phyloP scores from a whole-genome alignment of 2,113 vertebrate genomes.

The Trinectes maculatus region DNA sequence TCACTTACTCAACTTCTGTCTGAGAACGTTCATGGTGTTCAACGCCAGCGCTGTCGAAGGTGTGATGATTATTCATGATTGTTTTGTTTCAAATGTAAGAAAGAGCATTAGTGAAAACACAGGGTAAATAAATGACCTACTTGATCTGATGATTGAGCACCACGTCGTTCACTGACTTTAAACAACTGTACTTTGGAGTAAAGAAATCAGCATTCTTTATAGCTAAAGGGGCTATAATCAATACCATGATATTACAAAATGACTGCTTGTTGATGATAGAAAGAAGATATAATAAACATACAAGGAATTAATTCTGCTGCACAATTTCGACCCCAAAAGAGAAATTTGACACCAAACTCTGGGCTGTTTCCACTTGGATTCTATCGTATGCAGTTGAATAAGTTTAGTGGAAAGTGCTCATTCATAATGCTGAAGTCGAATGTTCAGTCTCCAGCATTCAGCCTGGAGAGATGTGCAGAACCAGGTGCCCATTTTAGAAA shows the following conservation, averaged over 20 bases:
- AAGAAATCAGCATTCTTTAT: too few species aligned
- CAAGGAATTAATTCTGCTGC: too few species aligned
- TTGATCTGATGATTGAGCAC: too few species aligned
- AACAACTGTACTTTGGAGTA: too few species aligned
- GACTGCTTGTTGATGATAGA: too few species aligned
- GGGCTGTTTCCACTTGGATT: background rate
- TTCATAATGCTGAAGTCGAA: background rate
- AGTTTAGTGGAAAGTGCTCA: background rate
- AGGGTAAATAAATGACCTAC: background rate
- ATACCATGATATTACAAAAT: too few species aligned
- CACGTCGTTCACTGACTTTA: too few species aligned
- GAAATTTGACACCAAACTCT: too few species aligned
- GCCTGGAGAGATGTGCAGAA: conserved; percentile 14
- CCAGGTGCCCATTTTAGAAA: conserved; percentile 24
- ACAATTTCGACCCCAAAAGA: too few species aligned
- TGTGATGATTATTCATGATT: background rate
- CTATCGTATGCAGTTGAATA: background rate
- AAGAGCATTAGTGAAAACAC: too few species aligned
- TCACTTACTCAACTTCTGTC: conserved; percentile 12
- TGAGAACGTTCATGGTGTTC: conserved; percentile 15
- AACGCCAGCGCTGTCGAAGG: background rate
- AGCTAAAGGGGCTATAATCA: too few species aligned
- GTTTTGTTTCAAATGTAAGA: background rate
- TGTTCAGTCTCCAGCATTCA: conserved; percentile 17
- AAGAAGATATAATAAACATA: too few species aligned